A percentile compares a stretch with the other conserved stretches of the same genome.
Conservation (phyloP, 2,888 invertebrate species). For the Cryptophagus acutangulus region DNA sequence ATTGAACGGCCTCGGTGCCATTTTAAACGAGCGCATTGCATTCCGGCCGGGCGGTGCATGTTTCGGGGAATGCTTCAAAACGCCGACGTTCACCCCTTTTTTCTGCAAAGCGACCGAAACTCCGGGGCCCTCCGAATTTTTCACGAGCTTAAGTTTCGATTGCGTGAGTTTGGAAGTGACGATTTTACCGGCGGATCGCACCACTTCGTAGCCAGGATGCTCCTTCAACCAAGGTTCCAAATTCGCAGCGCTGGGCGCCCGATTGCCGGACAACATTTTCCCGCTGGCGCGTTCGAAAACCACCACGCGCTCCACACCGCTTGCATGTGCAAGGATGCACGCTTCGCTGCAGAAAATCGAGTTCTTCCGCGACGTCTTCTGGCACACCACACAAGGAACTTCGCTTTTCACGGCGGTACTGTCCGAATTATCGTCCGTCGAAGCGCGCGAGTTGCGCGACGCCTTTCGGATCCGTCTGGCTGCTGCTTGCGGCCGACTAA, state of each 20-base stretch:
- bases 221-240: conserved; percentile 79
- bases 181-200: conserved; percentile 54
- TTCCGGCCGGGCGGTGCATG: conserved; percentile 10
- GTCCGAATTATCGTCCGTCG: conserved; percentile 36
- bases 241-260: conserved; percentile 76
- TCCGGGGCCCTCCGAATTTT: conserved; percentile 40
- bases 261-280: conserved; percentile 66
- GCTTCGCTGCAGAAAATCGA: conserved; percentile 86
- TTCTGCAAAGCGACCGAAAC: conserved; percentile 43
- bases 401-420: conserved; percentile 20
- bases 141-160: conserved; percentile 43
- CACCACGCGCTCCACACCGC: conserved; percentile 59
- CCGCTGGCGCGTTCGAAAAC: conserved; percentile 82
- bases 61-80: conserved; percentile 42
- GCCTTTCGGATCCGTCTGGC: conserved; percentile 45
- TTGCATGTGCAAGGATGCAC: conserved; percentile 81
- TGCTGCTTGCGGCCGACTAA: conserved; percentile 44
- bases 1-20: conserved; percentile 10
- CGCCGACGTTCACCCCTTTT: conserved; percentile 41
- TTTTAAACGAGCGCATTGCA: conserved; percentile 2
- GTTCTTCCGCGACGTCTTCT: conserved; percentile 66
- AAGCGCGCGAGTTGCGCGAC: conserved; percentile 39
- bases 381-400: conserved; percentile 69
- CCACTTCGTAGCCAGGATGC: conserved; percentile 84
- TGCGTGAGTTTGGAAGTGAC: conserved; percentile 40